These are phyloP conservation scores for Brotula barbata DNA, from an alignment of 2,797 vertebrate species.

Conservation along the genomic window DNA sequence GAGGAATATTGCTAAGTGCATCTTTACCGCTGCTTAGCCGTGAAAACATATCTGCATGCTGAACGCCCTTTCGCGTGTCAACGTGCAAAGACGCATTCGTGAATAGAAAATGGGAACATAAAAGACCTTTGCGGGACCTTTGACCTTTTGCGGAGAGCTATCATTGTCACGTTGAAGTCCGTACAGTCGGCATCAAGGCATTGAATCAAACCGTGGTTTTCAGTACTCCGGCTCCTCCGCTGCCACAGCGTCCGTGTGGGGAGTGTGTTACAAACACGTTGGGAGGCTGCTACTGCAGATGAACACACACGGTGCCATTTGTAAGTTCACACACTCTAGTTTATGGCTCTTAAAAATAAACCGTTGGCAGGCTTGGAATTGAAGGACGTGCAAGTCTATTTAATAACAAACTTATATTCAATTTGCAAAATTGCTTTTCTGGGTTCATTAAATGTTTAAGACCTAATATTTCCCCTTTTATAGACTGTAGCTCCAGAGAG, in stretches of 20 bases:
- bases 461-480: background rate
- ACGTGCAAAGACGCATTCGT: too few relatives aligned
- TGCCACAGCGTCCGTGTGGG: slow-evolving; percentile 29
- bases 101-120: too few relatives aligned
- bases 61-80: too few relatives aligned
- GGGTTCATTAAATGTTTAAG: background rate
- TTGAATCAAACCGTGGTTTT: slow-evolving; percentile 19
- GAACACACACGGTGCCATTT: slow-evolving; percentile 32
- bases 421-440: background rate
- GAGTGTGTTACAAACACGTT: slow-evolving; percentile 20
- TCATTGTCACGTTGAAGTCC: slow-evolving; percentile 25
- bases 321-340: slow-evolving; percentile 12
- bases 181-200: slow-evolving; percentile 24
- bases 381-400: background rate
- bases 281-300: slow-evolving; percentile 28
- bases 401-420: background rate
- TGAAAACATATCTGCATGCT: slow-evolving; percentile 32
- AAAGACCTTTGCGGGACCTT: too few relatives aligned
- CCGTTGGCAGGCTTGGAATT: slow-evolving; percentile 1
- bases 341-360: slow-evolving; percentile 22
- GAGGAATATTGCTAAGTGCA: slow-evolving; percentile 54
- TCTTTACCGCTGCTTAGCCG: slow-evolving; percentile 46
- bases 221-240: slow-evolving; percentile 48
- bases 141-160: too few relatives aligned
- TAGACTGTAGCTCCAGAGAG: background rate